Evolutionary conservation across 2,113 vertebrate species (phyloP), one percentile per base, ranked within the genome.

Genomic region (Erythrocercus mccallii): DNA sequence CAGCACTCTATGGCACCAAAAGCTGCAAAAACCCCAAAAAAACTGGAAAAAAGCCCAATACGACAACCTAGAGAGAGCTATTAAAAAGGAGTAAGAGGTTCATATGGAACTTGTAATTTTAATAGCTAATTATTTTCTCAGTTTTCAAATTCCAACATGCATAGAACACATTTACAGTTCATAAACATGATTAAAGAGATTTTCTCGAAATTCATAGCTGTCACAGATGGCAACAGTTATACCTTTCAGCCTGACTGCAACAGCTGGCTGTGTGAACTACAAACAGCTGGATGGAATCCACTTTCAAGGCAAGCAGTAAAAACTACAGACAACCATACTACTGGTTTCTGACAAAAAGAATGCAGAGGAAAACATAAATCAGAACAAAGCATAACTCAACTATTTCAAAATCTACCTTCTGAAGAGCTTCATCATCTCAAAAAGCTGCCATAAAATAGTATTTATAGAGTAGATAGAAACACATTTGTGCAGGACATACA

Each of bases 201-300:
- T 89, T 91, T 92, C 78, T 69, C 71, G 90, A 97, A 95, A 97
- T 94, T 92, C 86, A 82, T 69, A 71, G 92, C 65, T 58, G 77
- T 69, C 79, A 58, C 96, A 96, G 91, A 90, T 92, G 96, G 94
- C 16, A 40, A 88, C 1, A 5, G 74, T 15, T 79, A 80, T 48
- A 84, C 33, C 81, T 91, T 93, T 82, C 82, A 71, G 7, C 70
- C 42, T 14, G 53, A 73, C 50, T 62, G 70, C 79, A 92, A 93
- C 97, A 97, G 97, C 95, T 97, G 97, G 70, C 92, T 79, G 28
- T 21, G 21, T 82, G 82, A 97, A 97, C 90, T n/a, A 31, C 20
- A 79, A 87, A 69, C 94, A 92, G 92, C 95, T 95, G 93, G 88
- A 92, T 30, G 37, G 89, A 94, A 92, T 94, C 69, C 16, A 30